Percentiles rank a stretch among this genome's conserved stretches.
These are phyloP conservation scores for Actias luna DNA, from an alignment of 2,888 invertebrate species.

Conservation along the genomic window DNA sequence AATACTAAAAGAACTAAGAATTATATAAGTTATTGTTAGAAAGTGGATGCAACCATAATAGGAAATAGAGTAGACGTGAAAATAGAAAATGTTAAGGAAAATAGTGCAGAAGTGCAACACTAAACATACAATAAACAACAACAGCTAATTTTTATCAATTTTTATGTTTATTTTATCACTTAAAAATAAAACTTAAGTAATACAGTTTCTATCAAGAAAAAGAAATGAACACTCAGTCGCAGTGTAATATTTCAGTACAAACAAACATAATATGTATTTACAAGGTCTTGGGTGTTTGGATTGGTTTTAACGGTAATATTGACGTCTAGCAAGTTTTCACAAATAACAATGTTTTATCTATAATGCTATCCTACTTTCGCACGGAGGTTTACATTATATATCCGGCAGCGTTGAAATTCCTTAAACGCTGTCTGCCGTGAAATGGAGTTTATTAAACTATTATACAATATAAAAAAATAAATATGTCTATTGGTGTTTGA, in stretches of 20 bases:
- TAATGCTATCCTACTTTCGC: slow-evolving; percentile 64
- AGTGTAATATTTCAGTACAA: slow-evolving; percentile 74
- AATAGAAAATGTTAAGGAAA: slow-evolving; percentile 58
- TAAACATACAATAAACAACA: slow-evolving; percentile 62
- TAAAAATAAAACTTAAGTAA: slow-evolving; percentile 79
- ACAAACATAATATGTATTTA: slow-evolving; percentile 64
- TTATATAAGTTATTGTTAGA: slow-evolving; percentile 61
- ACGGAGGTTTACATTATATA: slow-evolving; percentile 32
- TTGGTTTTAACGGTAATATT: slow-evolving; percentile 40
- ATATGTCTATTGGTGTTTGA: slow-evolving; percentile 68
- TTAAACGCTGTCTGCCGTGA: slow-evolving; percentile 38
- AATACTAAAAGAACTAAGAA: slow-evolving; percentile 54
- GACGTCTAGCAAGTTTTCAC: slow-evolving; percentile 42
- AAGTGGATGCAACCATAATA: slow-evolving; percentile 59
- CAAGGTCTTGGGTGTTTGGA: slow-evolving; percentile 61
- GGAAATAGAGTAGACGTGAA: slow-evolving; percentile 53
- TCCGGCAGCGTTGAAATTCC: slow-evolving; percentile 35
- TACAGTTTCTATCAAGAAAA: slow-evolving; percentile 78
- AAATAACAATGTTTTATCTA: slow-evolving; percentile 57
- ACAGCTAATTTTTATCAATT: slow-evolving; percentile 57
- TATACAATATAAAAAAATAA: slow-evolving; percentile 64
- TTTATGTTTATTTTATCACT: slow-evolving; percentile 81
- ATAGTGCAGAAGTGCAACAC: slow-evolving; percentile 61
- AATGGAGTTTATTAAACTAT: slow-evolving; percentile 53
- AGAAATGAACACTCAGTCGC: slow-evolving; percentile 74